Base-by-base conservation (phyloP, 1,140 invertebrate species). In the Trichonephila clavipes region DNA sequence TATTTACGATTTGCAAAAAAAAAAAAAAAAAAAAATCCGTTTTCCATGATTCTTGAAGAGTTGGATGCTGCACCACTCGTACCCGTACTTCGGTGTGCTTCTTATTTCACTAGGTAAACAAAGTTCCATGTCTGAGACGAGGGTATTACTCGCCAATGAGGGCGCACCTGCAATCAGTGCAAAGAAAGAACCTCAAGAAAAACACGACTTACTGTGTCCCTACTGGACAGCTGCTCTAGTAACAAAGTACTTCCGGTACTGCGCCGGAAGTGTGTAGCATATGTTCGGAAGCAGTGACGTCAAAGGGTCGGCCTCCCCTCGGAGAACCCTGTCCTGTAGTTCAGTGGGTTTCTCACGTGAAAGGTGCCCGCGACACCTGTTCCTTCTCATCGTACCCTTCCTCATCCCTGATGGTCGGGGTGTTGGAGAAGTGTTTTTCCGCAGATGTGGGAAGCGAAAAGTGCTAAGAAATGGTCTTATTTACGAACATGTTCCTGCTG, bases 191-290 rank as follows among this genome's bases (percentile, higher is more conserved):
- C n/a, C 82, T n/a, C 21, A 58, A 24, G 44, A 51, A 59, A 51
- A 83, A 83, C 82, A 83, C 82, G 82, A 18, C 14, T 28, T 44
- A 44, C 59, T 69, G 66, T 89, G 66, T 81, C 34, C 66, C 10
- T 62, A 62, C 18, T 12, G 14, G 61, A 28, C 88, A 90, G 88
- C 88, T 90, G 88, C 58, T 40, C 16, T 28, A 61, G 2, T 44
- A 90, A 90, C 88, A 90, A 90, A 90, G 88, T 90, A 61, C 40
- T 90, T 90, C 88, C 88, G 88, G 28, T 44, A 81, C 44, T 8
- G 21, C 12, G 16, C 69, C 88, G 88, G 88, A 90, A 90, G 88
- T 81, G 12, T n/a, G 28, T 51, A 81, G 88, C 87, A 90, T 81
- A 81, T 90, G 88, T 81, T 90, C 28, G n/a, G n/a, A 16, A 21